A percentile compares a stretch with the other conserved stretches of the same genome.
Conservation (phyloP, 2,888 invertebrate species). For the Temnothorax rugatulus region DNA sequence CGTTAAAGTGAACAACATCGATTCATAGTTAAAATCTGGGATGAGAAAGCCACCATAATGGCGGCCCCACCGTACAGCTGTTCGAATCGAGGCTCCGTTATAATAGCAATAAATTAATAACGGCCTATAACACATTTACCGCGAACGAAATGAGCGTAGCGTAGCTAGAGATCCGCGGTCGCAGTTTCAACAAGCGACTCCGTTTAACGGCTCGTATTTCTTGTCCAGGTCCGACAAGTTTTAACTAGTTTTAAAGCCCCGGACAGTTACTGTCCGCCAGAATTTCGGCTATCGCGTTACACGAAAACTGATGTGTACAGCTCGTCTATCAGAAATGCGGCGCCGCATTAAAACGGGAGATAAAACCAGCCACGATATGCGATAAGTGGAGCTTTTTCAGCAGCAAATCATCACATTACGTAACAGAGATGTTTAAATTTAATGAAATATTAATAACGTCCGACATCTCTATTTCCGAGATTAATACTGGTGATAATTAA, state of each 20-base stretch:
- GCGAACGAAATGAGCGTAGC: slow-evolving; percentile 8
- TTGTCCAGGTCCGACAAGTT: slow-evolving; percentile 21
- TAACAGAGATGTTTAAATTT: background rate
- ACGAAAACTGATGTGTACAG: slow-evolving; percentile 44
- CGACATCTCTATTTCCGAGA: background rate
- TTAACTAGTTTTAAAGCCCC: slow-evolving; percentile 57
- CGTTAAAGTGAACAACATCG: slow-evolving; percentile 27
- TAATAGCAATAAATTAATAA: slow-evolving; percentile 49
- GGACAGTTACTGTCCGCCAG: slow-evolving; percentile 16
- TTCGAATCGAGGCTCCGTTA: slow-evolving; percentile 10
- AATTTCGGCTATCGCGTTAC: slow-evolving; percentile 50
- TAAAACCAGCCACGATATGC: slow-evolving; percentile 17
- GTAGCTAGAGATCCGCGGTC: background rate
- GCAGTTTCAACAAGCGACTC: slow-evolving; percentile 25
- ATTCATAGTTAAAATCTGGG: slow-evolving; percentile 19
- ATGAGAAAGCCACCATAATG: slow-evolving; percentile 7
- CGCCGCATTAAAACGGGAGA: background rate
- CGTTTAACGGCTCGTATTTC: slow-evolving; percentile 45
- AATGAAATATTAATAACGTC: background rate
- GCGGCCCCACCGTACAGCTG: background rate
- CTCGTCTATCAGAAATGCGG: slow-evolving; percentile 48
- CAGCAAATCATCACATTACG: background rate
- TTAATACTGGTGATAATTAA: background rate
- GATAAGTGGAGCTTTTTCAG: slow-evolving; percentile 23
- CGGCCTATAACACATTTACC: slow-evolving; percentile 22